These are phyloP conservation scores for Falco rusticolus DNA, from an alignment of 2,797 vertebrate genomes.

Conservation along the genomic window DNA sequence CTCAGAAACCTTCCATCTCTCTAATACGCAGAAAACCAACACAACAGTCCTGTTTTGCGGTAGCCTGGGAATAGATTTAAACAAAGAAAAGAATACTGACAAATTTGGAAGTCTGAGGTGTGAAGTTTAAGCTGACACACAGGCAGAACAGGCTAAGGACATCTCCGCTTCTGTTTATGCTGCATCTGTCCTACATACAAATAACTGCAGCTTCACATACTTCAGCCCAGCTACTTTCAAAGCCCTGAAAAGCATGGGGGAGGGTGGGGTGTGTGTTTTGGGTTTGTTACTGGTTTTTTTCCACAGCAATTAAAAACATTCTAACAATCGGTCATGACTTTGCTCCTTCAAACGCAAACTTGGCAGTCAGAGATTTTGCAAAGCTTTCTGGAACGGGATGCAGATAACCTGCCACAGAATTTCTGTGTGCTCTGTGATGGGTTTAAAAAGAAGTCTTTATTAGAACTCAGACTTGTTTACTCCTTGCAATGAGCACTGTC, in stretches of 20 bases:
- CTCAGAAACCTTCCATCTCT: background rate
- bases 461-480: conserved; percentile 16
- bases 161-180: background rate
- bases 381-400: conserved; percentile 20
- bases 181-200: background rate
- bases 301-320: conserved; percentile 49
- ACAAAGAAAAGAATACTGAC: background rate
- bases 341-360: conserved; percentile 14
- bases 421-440: background rate
- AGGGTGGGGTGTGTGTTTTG: background rate
- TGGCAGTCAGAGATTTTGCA: conserved; percentile 19
- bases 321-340: conserved; percentile 40
- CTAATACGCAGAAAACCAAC: background rate
- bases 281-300: background rate
- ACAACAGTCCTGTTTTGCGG: background rate
- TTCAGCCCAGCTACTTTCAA: background rate
- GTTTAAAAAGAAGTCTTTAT: conserved; percentile 42
- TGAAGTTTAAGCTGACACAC: background rate
- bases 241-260: background rate
- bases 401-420: conserved; percentile 39
- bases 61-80: background rate
- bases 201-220: background rate
- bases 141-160: background rate
- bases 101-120: background rate
- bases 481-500: background rate